Percentiles rank a stretch among this genome's conserved stretches.
These are phyloP conservation scores for Panurus biarmicus DNA, from an alignment of 2,113 vertebrate species.

Conservation along the genomic window DNA sequence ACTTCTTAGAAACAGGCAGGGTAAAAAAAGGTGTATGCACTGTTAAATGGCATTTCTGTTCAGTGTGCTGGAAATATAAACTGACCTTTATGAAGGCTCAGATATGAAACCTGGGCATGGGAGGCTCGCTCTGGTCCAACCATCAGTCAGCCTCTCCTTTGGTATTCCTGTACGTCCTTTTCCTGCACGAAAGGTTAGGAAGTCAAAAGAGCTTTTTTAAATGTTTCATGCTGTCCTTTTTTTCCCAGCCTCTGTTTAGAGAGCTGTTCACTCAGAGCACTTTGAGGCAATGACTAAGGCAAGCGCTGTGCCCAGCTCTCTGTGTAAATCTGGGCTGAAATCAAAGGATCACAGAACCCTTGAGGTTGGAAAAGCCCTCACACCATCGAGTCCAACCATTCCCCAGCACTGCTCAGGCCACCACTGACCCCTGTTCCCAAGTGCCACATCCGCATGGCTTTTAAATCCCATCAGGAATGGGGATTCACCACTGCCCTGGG, in stretches of 20 bases:
- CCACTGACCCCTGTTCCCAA: fast-evolving
- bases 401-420: neutral
- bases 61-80: neutral
- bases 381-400: too few relatives aligned
- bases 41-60: neutral
- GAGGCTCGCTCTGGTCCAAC: neutral
- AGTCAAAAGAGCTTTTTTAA: neutral
- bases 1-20: neutral
- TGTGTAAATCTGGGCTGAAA: neutral
- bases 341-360: neutral
- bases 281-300: neutral
- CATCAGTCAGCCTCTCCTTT: neutral
- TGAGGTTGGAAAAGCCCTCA: neutral
- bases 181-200: neutral
- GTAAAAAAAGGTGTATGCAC: neutral
- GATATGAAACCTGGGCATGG: neutral
- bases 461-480: fast-evolving
- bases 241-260: neutral
- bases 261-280: neutral
- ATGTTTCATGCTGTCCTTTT: neutral
- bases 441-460: fast-evolving
- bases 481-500: fast-evolving
- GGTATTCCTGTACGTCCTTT: neutral
- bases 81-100: neutral
- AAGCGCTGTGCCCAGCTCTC: fast-evolving